phyloP scores from a whole-genome alignment of 1,140 invertebrate genomes.

The Drosophila saltans region DNA sequence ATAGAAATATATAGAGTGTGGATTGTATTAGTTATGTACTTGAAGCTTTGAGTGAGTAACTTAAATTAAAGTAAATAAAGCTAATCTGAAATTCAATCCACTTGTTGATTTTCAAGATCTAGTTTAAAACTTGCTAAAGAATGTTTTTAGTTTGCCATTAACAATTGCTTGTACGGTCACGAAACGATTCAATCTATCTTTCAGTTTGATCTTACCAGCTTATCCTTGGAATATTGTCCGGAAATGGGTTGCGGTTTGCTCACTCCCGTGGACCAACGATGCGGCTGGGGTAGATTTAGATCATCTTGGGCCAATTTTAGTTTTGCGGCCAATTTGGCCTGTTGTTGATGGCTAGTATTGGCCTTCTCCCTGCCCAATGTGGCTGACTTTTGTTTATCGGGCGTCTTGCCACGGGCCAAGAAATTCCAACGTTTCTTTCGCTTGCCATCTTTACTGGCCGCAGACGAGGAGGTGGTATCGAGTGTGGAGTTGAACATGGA shows the following conservation, averaged over 20 bases:
- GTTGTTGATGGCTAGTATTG: conserved; percentile 42
- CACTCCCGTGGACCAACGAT: conserved; percentile 88
- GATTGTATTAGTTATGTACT: no score
- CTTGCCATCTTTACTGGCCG: conserved; percentile 84
- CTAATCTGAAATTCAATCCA: no score
- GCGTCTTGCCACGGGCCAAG: conserved; percentile 85
- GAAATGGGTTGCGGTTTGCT: conserved; percentile 88
- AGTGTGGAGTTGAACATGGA: conserved; percentile 68
- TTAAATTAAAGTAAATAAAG: no score
- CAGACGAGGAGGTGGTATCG: conserved; percentile 61
- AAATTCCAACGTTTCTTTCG: conserved; percentile 87
- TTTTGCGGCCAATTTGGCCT: conserved; percentile 83
- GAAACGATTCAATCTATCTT: no score
- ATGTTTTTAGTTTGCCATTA: no score
- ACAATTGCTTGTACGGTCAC: no score
- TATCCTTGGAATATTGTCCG: conserved; percentile 89
- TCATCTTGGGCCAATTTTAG: conserved; percentile 84
- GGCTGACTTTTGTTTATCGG: conserved; percentile 85
- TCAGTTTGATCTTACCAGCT: conserved; percentile 84
- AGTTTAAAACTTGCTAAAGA: no score
- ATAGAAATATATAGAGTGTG: no score
- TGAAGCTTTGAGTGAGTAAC: no score
- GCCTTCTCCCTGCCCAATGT: conserved; percentile 86
- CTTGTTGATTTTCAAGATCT: no score
- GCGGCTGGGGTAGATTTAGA: conserved; percentile 84